Evolutionary conservation across 2,113 vertebrate genomes (phyloP).

Genomic region (Lepus timidus): DNA sequence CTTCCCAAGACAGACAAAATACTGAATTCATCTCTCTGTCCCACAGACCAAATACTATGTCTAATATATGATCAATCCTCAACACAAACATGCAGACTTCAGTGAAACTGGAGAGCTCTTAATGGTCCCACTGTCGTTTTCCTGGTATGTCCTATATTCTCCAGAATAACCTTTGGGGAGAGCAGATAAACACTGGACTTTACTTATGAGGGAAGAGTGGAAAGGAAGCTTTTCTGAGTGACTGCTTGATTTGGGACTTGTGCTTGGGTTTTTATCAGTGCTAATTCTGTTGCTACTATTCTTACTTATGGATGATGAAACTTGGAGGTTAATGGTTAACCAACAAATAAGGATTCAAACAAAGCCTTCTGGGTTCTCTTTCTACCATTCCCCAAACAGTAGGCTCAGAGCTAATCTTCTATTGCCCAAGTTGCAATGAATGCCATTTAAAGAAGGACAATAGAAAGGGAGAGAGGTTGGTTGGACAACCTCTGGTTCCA

Average conservation of each 20-base stretch:
- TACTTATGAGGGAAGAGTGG: background rate
- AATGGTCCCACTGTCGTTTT: background rate
- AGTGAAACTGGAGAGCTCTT: background rate
- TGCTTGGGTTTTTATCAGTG: background rate
- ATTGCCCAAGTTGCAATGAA: background rate
- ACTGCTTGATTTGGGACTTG: background rate
- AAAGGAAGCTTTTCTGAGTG: background rate
- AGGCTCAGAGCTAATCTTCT: background rate
- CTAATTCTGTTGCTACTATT: background rate
- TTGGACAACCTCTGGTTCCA: background rate
- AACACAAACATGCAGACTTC: background rate
- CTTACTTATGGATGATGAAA: background rate
- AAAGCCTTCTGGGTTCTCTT: background rate
- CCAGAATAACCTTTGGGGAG: background rate
- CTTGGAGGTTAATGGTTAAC: background rate
- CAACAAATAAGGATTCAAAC: background rate
- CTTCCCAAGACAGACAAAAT: conserved; percentile 5
- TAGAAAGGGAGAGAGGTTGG: background rate
- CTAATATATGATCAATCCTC: background rate
- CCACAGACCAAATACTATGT: background rate
- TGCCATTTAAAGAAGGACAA: conserved; percentile 2
- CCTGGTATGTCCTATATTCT: background rate
- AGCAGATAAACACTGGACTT: background rate
- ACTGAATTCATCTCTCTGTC: background rate
- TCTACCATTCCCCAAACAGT: rapidly evolving